Percentiles rank a stretch among this genome's conserved stretches.
Evolutionary conservation across 2,888 invertebrate genomes (phyloP).

Genomic region (Tipula confusa): DNA sequence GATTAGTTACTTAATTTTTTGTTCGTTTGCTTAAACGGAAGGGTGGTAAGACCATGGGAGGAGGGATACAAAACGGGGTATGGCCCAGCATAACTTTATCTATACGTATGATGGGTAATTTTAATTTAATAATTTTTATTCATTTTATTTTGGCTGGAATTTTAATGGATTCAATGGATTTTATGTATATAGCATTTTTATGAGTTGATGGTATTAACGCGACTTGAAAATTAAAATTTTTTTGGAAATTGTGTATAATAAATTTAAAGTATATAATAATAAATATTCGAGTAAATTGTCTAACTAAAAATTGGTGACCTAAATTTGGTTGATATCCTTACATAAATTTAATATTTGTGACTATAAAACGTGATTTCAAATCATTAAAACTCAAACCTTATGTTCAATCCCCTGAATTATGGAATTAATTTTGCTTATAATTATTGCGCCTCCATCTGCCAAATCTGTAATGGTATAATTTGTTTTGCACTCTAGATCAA

Average conservation of each 20-base stretch:
- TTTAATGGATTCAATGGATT: conserved; percentile 20
- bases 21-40: background rate
- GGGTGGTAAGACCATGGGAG: background rate
- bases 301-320: too few species aligned
- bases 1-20: background rate
- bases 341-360: too few species aligned
- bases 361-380: too few species aligned
- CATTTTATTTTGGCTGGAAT: background rate
- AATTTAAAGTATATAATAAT: background rate
- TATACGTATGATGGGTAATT: background rate
- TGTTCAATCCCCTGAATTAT: too few species aligned
- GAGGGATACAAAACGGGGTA: background rate
- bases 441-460: too few species aligned
- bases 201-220: background rate
- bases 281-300: background rate
- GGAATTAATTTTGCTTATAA: too few species aligned
- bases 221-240: background rate
- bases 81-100: background rate
- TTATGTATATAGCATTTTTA: background rate
- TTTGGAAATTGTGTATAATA: background rate
- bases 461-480: too few species aligned
- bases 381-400: too few species aligned
- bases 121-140: conserved; percentile 3
- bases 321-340: too few species aligned
- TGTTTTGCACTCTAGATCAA: too few species aligned